Percentiles rank a stretch among this genome's conserved stretches.
These are phyloP conservation scores for Sylvicola cinctus DNA, from an alignment of 2,888 invertebrate species.

Conservation along the genomic window DNA sequence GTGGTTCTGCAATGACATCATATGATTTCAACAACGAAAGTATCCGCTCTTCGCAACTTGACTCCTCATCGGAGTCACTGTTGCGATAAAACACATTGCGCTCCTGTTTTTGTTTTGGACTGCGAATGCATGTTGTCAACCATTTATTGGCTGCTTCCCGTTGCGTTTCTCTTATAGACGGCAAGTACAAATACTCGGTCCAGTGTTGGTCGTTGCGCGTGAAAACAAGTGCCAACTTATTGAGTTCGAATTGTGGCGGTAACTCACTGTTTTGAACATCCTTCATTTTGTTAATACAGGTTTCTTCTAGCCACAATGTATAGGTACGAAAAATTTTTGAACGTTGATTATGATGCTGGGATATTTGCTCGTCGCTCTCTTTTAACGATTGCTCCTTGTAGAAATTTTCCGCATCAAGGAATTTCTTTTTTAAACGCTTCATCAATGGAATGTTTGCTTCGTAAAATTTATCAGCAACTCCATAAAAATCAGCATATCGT, in stretches of 20 bases:
- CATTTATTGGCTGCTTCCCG: conserved; percentile 30
- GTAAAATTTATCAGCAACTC: conserved; percentile 56
- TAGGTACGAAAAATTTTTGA: conserved; percentile 36
- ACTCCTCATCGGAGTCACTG: conserved; percentile 24
- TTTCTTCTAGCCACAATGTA: conserved; percentile 59
- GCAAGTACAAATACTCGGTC: conserved; percentile 43
- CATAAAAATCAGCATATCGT: conserved; percentile 18
- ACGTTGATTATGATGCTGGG: conserved; percentile 21
- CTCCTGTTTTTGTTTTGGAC: conserved; percentile 6
- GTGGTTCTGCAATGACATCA: conserved; percentile 37
- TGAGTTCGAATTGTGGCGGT: conserved; percentile 51
- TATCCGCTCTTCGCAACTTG: conserved; percentile 19
- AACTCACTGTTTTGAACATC: conserved; percentile 27
- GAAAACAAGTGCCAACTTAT: conserved; percentile 37
- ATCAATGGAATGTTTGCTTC: conserved; percentile 45
- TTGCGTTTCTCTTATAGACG: conserved; percentile 31
- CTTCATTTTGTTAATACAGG: conserved; percentile 38
- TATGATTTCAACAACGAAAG: conserved; percentile 38
- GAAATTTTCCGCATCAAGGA: conserved; percentile 39
- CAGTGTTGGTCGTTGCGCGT: conserved; percentile 39
- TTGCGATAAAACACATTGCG: background rate
- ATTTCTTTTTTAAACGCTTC: conserved; percentile 45
- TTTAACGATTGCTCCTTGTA: conserved; percentile 29
- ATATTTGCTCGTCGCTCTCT: conserved; percentile 17
- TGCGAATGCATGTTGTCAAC: conserved; percentile 30